Evolutionary conservation across 1,140 invertebrate genomes (phyloP).

Genomic region (Hyles vespertilio): DNA sequence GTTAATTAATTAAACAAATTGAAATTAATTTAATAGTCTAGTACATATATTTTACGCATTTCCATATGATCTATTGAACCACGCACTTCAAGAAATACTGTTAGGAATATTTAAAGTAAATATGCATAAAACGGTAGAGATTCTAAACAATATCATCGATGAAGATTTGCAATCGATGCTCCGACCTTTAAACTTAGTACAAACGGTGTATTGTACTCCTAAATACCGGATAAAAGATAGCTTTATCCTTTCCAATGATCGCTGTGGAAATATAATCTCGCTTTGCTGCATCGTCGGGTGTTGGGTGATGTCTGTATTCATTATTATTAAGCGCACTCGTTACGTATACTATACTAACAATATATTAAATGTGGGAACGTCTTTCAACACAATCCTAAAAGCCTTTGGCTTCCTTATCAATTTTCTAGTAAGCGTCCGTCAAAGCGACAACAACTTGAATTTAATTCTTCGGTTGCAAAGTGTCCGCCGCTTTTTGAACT

Average conservation of each 20-base stretch:
- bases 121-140: background rate
- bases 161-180: constrained; percentile 6
- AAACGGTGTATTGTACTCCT: constrained; percentile 4
- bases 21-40: no score
- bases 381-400: background rate
- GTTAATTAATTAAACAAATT: no score
- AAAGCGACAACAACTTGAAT: constrained; percentile 6
- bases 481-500: background rate
- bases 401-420: background rate
- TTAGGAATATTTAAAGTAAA: no score
- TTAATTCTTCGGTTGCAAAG: constrained; percentile 7
- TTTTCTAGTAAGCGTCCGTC: background rate
- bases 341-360: background rate
- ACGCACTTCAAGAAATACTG: no score
- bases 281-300: background rate
- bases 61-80: no score
- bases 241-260: constrained; percentile 1
- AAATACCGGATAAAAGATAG: constrained; percentile 8
- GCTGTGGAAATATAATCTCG: background rate
- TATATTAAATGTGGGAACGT: background rate
- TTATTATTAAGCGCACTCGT: no score
- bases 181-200: constrained; percentile 8
- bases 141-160: constrained; percentile 5
- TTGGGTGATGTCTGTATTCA: background rate
- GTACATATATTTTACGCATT: no score